phyloP scores from a whole-genome alignment of 1,140 invertebrate species.

The Gonioctena quinquepunctata region DNA sequence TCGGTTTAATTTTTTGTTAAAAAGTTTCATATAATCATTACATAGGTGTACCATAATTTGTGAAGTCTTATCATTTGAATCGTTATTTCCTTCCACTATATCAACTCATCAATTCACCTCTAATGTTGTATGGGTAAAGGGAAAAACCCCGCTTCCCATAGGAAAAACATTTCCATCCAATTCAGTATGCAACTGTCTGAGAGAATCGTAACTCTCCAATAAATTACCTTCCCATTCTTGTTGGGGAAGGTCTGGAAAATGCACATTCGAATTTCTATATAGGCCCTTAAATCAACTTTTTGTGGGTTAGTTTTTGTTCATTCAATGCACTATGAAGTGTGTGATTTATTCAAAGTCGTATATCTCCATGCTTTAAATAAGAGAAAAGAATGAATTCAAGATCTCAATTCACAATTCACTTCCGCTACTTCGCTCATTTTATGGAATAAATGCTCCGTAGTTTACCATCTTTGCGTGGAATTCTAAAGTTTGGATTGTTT shows the following conservation, averaged over 20 bases:
- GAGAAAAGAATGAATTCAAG: slow-evolving; percentile 28
- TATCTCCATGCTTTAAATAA: slow-evolving; percentile 37
- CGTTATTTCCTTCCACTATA: too few relatives aligned
- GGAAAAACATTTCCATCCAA: neutral
- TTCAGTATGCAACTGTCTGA: too few relatives aligned
- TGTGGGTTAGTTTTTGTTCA: slow-evolving; percentile 28
- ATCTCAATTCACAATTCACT: slow-evolving; percentile 33
- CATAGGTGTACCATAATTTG: too few relatives aligned
- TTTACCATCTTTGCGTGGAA: neutral
- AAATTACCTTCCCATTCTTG: neutral
- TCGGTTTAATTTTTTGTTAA: too few relatives aligned
- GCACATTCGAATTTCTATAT: slow-evolving; percentile 34
- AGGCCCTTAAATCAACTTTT: slow-evolving; percentile 39
- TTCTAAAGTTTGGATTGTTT: neutral
- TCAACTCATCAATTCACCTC: too few relatives aligned
- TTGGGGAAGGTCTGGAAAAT: slow-evolving; percentile 19
- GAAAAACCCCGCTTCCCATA: neutral
- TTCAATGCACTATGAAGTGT: slow-evolving; percentile 36
- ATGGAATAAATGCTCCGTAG: neutral
- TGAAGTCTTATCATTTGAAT: too few relatives aligned
- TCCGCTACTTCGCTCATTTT: slow-evolving; percentile 13
- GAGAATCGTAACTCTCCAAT: neutral
- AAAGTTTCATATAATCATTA: too few relatives aligned
- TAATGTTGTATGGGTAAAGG: too few relatives aligned
- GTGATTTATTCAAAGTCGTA: slow-evolving; percentile 36